phyloP scores from a whole-genome alignment of 2,113 vertebrate species.

The Ptychochromis oligacanthus region DNA sequence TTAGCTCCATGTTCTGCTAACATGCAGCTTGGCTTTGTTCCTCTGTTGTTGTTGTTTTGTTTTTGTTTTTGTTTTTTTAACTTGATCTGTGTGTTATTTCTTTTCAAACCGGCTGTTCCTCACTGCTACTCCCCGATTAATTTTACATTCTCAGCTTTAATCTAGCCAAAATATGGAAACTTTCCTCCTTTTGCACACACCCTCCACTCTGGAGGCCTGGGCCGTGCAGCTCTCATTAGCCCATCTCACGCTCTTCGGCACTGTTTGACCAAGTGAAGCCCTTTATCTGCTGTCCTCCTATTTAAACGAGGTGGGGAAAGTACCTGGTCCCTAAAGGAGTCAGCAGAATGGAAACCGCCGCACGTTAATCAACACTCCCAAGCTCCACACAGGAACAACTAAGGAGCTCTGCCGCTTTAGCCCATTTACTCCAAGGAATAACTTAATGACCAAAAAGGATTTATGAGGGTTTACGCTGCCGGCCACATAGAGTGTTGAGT shows the following conservation, averaged over 20 bases:
- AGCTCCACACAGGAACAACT: constrained; percentile 51
- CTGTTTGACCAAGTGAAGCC: constrained; percentile 59
- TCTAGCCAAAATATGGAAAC: constrained; percentile 16
- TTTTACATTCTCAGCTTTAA: constrained; percentile 48
- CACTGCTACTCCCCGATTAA: constrained; percentile 53
- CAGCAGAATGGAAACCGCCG: constrained; percentile 68
- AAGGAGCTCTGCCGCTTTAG: constrained; percentile 50
- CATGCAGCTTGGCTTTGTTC: constrained; percentile 13
- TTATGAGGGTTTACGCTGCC: constrained; percentile 61
- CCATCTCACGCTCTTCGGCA: constrained; percentile 47
- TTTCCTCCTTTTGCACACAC: neutral
- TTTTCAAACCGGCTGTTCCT: constrained; percentile 1
- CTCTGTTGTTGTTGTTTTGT: neutral
- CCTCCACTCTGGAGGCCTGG: constrained; percentile 11
- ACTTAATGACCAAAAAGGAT: constrained; percentile 73
- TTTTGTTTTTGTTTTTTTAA: neutral
- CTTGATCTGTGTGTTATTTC: constrained; percentile 4
- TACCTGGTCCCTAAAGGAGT: constrained; percentile 63
- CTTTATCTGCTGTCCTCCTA: constrained; percentile 56
- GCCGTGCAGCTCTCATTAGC: constrained; percentile 68
- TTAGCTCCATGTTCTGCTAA: constrained; percentile 27
- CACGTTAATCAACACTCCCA: constrained; percentile 65
- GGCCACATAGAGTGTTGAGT: constrained; percentile 26
- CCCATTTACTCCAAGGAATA: constrained; percentile 59
- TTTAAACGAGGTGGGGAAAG: constrained; percentile 60